These are phyloP conservation scores for Trematomus loennbergii DNA, from an alignment of 2,113 vertebrate species.

Conservation along the genomic window DNA sequence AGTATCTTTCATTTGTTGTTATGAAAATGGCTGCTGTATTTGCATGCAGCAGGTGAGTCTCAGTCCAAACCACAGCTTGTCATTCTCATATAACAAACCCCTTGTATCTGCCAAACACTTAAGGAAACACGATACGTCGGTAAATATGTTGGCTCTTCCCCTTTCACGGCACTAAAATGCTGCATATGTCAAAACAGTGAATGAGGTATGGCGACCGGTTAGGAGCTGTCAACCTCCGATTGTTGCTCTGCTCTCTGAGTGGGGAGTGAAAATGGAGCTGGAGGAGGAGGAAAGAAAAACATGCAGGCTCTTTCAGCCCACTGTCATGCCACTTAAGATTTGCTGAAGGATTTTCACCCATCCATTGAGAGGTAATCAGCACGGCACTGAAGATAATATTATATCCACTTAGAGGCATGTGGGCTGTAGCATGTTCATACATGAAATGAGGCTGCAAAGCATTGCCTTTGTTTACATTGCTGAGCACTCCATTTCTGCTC, in stretches of 20 bases:
- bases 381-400: constrained; percentile 80
- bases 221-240: constrained; percentile 76
- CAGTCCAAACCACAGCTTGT: constrained; percentile 36
- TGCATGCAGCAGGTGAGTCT: constrained; percentile 58
- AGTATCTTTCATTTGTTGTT: constrained; percentile 36
- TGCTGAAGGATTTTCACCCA: constrained; percentile 83
- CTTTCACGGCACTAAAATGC: constrained; percentile 65
- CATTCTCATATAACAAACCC: constrained; percentile 18
- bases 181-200: constrained; percentile 78
- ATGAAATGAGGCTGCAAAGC: constrained; percentile 70
- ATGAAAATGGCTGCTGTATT: constrained; percentile 42
- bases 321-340: constrained; percentile 82
- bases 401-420: constrained; percentile 79
- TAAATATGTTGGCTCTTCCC: constrained; percentile 66
- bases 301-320: constrained; percentile 78
- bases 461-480: constrained; percentile 73
- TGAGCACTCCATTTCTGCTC: constrained; percentile 59
- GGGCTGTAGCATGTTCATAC: constrained; percentile 78
- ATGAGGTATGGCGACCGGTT: constrained; percentile 63
- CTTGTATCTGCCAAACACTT: constrained; percentile 57
- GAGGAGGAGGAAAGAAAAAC: constrained; percentile 74
- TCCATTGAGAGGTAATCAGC: constrained; percentile 81
- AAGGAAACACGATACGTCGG: constrained; percentile 64
- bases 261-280: constrained; percentile 70
- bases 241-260: constrained; percentile 76